phyloP scores from a whole-genome alignment of 2,888 invertebrate genomes.

The Morpho achilles region DNA sequence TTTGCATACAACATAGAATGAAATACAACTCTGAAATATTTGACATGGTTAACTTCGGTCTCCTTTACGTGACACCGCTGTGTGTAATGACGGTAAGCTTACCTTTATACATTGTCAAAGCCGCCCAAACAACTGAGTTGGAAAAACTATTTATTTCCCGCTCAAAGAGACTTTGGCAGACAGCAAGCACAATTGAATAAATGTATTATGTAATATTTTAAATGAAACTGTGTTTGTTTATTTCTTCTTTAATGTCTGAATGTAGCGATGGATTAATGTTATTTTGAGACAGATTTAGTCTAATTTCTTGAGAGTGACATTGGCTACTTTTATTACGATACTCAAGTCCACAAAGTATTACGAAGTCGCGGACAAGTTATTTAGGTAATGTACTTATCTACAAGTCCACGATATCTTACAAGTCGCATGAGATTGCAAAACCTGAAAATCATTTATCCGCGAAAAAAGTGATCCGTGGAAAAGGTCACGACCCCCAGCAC shows the following conservation, averaged over 20 bases:
- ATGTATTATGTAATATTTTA: neutral
- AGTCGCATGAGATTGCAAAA: neutral
- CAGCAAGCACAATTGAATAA: conserved; percentile 8
- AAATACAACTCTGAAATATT: conserved; percentile 88
- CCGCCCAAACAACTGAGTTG: neutral
- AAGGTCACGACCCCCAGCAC: no score
- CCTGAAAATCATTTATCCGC: neutral
- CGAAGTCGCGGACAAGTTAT: no score
- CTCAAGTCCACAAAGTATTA: no score
- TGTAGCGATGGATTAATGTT: no score
- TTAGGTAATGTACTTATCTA: no score
- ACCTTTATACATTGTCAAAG: conserved; percentile 6
- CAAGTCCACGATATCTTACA: neutral
- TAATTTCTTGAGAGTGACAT: no score
- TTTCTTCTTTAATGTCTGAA: no score
- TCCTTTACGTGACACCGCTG: conserved; percentile 90
- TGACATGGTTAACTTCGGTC: conserved; percentile 89
- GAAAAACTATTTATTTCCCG: neutral
- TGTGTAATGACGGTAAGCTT: conserved; percentile 86
- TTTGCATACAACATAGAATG: conserved; percentile 86
- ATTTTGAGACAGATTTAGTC: no score
- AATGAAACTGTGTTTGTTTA: no score
- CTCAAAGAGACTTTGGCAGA: conserved; percentile 2
- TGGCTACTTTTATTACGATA: no score
- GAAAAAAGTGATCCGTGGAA: no score